Conservation (phyloP, 2,113 vertebrate species). For the Corythoichthys intestinalis region DNA sequence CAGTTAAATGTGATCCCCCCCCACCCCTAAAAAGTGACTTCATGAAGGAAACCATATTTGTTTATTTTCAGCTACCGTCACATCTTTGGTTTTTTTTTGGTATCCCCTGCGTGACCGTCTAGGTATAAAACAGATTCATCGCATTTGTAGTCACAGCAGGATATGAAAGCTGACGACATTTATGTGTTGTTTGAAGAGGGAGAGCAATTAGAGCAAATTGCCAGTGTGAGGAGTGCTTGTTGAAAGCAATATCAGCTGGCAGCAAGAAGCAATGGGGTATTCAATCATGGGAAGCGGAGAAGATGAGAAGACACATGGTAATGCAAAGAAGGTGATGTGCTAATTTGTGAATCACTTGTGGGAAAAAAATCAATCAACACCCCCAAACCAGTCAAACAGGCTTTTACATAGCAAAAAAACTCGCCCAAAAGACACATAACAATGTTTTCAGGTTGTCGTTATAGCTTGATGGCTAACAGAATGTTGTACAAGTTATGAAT, state of each 20-base stretch:
- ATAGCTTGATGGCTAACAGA: too few species aligned
- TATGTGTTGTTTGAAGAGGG: slow-evolving; percentile 53
- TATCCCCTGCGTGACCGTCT: slow-evolving; percentile 4
- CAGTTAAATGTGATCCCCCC: too few species aligned
- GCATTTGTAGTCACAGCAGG: slow-evolving; percentile 49
- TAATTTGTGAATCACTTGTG: background rate
- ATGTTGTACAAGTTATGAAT: too few species aligned
- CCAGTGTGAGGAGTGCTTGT: slow-evolving; percentile 45
- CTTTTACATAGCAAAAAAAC: background rate
- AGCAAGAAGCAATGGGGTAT: slow-evolving; percentile 32
- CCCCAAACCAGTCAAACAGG: background rate
- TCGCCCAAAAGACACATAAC: too few species aligned
- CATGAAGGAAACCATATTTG: slow-evolving; percentile 7
- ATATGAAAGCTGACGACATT: slow-evolving; percentile 60
- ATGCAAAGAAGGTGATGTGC: background rate
- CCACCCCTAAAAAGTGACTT: background rate
- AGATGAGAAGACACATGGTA: background rate
- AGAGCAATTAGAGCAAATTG: slow-evolving; percentile 68
- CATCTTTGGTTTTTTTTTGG: slow-evolving; percentile 20
- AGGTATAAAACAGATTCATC: slow-evolving; percentile 27
- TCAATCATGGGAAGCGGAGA: slow-evolving; percentile 4
- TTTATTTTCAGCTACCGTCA: slow-evolving; percentile 14
- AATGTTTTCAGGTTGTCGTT: too few species aligned
- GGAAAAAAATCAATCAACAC: background rate
- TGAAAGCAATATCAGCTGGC: slow-evolving; percentile 49